phyloP scores from a whole-genome alignment of 2,888 invertebrate genomes.

The Mythimna ferrago region DNA sequence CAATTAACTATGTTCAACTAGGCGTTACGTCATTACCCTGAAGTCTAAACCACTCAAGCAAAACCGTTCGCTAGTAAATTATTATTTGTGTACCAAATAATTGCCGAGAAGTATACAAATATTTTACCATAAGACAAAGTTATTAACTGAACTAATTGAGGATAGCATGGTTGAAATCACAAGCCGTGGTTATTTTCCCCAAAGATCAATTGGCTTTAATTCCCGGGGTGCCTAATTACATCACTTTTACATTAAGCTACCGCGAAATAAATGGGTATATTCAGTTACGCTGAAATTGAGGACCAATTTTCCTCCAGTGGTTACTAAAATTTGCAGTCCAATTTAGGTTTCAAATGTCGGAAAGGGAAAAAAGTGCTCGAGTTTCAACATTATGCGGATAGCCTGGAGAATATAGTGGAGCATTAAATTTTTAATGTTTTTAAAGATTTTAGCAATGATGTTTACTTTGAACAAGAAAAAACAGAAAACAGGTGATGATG shows the following conservation, averaged over 20 bases:
- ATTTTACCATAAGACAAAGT: slow-evolving; percentile 6
- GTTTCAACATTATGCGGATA: too few relatives aligned
- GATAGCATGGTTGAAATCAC: slow-evolving; percentile 42
- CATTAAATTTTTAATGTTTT: too few relatives aligned
- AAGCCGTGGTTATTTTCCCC: slow-evolving; percentile 15
- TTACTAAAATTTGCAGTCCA: slow-evolving; percentile 10
- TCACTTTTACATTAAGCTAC: slow-evolving; percentile 34
- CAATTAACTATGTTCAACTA: slow-evolving; percentile 39
- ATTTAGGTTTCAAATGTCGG: background rate
- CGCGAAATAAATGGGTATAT: slow-evolving; percentile 24
- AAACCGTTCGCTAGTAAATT: slow-evolving; percentile 22
- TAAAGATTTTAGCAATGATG: background rate
- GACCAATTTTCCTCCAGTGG: slow-evolving; percentile 29
- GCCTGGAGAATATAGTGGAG: too few relatives aligned
- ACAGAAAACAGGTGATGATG: background rate
- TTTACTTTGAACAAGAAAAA: background rate
- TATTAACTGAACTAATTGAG: slow-evolving; percentile 25
- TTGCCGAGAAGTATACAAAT: slow-evolving; percentile 10
- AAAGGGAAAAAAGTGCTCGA: background rate
- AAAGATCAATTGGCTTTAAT: slow-evolving; percentile 34
- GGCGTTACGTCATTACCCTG: slow-evolving; percentile 26
- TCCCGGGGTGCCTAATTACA: slow-evolving; percentile 44
- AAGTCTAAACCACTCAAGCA: slow-evolving; percentile 27
- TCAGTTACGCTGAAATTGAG: slow-evolving; percentile 36
- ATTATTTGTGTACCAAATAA: slow-evolving; percentile 34